Evolutionary conservation across 1,140 invertebrate genomes (phyloP).

Genomic region (Diprion similis): DNA sequence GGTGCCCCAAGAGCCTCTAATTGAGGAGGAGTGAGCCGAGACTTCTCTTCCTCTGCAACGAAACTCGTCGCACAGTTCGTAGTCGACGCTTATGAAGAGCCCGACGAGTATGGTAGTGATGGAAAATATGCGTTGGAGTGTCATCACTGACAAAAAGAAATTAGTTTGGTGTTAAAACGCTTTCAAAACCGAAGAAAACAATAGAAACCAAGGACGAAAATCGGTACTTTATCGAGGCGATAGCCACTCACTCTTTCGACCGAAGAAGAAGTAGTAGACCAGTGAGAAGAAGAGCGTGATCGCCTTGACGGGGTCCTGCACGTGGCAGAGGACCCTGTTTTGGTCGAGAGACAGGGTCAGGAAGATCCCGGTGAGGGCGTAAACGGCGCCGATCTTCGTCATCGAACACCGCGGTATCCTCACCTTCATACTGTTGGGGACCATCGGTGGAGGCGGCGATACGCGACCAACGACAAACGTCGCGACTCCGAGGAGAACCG

Average conservation of each 20-base stretch:
- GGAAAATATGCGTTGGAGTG: conserved; percentile 66
- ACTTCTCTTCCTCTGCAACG: conserved; percentile 64
- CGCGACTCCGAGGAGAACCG: conserved; percentile 39
- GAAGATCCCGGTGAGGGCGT: conserved; percentile 49
- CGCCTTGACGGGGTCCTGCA: conserved; percentile 69
- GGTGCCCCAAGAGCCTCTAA: conserved; percentile 61
- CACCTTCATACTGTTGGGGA: conserved; percentile 51
- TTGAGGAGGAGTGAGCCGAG: conserved; percentile 44
- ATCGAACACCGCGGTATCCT: conserved; percentile 44
- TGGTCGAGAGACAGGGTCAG: conserved; percentile 53
- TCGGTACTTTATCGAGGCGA: too few relatives aligned
- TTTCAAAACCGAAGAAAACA: conserved; percentile 9
- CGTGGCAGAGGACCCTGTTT: conserved; percentile 64
- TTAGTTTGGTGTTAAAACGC: conserved; percentile 18
- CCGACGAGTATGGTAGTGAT: conserved; percentile 67
- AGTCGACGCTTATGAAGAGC: conserved; percentile 69
- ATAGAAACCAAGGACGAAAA: conserved; percentile 5
- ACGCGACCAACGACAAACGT: conserved; percentile 45
- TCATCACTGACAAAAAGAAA: conserved; percentile 61
- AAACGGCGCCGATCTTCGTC: conserved; percentile 51
- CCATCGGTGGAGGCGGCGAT: conserved; percentile 48
- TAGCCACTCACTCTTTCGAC: conserved; percentile 68
- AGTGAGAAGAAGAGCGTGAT: conserved; percentile 65
- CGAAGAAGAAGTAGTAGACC: conserved; percentile 69
- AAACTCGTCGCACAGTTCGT: conserved; percentile 69